Percentiles rank a stretch among this genome's conserved stretches.
Evolutionary conservation across 2,888 invertebrate genomes (phyloP).

Genomic region (Dolichopus griseipennis): DNA sequence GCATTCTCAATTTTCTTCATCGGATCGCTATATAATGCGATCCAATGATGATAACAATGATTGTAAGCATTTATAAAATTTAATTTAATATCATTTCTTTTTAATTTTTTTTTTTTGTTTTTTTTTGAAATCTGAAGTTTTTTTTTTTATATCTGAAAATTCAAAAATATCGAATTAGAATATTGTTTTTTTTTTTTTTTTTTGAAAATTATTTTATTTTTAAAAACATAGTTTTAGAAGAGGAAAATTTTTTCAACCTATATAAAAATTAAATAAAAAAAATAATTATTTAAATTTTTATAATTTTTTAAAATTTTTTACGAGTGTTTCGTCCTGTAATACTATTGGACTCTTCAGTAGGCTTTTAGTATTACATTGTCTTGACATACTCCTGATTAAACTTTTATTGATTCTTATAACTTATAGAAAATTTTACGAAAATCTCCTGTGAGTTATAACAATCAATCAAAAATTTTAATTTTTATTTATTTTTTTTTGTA

Average conservation of each 20-base stretch:
- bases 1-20: constrained; percentile 46
- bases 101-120: too few species aligned
- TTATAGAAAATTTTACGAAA: too few species aligned
- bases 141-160: too few species aligned
- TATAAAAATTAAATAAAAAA: not conserved
- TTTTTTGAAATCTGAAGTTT: too few species aligned
- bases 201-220: not conserved
- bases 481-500: too few species aligned
- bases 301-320: not conserved
- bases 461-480: too few species aligned
- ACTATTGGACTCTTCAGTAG: too few species aligned
- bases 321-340: too few species aligned
- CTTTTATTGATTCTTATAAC: too few species aligned
- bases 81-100: constrained; percentile 18
- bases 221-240: constrained; percentile 1
- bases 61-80: constrained; percentile 43
- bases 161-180: not conserved
- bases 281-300: not conserved
- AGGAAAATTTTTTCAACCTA: not conserved
- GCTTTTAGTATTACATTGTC: too few species aligned
- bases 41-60: constrained; percentile 47
- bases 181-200: constrained; percentile 10
- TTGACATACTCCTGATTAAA: too few species aligned
- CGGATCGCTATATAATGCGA: constrained; percentile 47
- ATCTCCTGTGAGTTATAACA: too few species aligned